These are phyloP conservation scores for Microcebus murinus DNA, from an alignment of 2,113 vertebrate genomes.

Conservation along the genomic window DNA sequence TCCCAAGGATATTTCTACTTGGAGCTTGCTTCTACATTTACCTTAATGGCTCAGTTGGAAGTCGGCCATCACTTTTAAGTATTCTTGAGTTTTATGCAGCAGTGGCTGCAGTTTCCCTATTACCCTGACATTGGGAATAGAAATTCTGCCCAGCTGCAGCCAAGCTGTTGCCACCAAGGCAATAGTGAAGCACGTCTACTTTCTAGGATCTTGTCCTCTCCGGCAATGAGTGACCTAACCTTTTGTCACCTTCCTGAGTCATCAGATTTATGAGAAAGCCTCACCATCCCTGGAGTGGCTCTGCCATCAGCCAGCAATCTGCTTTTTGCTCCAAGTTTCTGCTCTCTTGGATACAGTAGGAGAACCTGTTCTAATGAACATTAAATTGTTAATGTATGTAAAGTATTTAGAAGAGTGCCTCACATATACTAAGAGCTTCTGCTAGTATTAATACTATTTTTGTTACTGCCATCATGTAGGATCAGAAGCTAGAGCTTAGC, in stretches of 20 bases:
- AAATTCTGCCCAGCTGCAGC: background rate
- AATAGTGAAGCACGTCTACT: constrained; percentile 1
- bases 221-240: background rate
- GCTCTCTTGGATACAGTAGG: background rate
- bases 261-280: background rate
- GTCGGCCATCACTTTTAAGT: constrained; percentile 54
- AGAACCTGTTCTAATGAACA: background rate
- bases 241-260: constrained; percentile 1
- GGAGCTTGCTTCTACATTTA: constrained; percentile 27
- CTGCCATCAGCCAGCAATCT: background rate
- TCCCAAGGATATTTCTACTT: constrained; percentile 24
- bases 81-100: constrained; percentile 28
- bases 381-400: background rate
- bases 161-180: background rate
- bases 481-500: background rate
- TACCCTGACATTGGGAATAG: constrained; percentile 39
- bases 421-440: background rate
- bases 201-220: constrained; percentile 50
- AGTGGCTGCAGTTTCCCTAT: background rate
- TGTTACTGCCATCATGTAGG: background rate
- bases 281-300: background rate
- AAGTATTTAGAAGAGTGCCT: background rate
- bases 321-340: background rate
- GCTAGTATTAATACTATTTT: background rate
- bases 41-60: constrained; percentile 66